phyloP scores from a whole-genome alignment of 92 coral and sea anemone genomes.

The Epizoanthus illoricatus region DNA sequence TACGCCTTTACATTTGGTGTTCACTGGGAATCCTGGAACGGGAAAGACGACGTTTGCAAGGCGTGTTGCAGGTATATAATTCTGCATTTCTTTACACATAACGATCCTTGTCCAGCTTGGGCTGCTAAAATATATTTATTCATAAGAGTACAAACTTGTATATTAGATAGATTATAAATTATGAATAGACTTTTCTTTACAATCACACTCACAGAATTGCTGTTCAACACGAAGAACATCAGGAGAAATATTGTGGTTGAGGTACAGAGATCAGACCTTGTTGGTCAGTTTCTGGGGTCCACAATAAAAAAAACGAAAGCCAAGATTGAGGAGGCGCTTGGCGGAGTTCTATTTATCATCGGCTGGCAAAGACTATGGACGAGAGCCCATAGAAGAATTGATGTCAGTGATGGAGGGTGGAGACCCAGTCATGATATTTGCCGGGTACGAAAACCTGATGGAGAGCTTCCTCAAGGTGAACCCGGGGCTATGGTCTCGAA shows the following conservation, averaged over 20 bases:
- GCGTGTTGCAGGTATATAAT: no score
- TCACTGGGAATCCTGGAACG: no score
- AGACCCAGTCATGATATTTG: not conserved
- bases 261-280: constrained; percentile 26
- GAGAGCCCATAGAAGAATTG: not conserved
- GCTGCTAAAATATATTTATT: no score
- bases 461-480: not conserved
- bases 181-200: no score
- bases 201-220: not conserved
- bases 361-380: not conserved
- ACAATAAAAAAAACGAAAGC: constrained; percentile 26
- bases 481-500: not conserved
- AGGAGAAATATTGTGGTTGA: constrained; percentile 1
- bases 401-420: not conserved
- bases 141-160: no score
- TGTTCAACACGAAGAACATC: constrained; percentile 19
- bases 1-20: no score
- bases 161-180: no score
- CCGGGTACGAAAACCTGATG: not conserved
- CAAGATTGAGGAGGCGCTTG: constrained; percentile 7
- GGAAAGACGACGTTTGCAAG: not conserved
- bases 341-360: constrained; percentile 17
- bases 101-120: no score
- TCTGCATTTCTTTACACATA: no score
- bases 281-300: constrained; percentile 30